Evolutionary conservation across 2,113 vertebrate genomes (phyloP).

Genomic region (Campylomormyrus numenius): DNA sequence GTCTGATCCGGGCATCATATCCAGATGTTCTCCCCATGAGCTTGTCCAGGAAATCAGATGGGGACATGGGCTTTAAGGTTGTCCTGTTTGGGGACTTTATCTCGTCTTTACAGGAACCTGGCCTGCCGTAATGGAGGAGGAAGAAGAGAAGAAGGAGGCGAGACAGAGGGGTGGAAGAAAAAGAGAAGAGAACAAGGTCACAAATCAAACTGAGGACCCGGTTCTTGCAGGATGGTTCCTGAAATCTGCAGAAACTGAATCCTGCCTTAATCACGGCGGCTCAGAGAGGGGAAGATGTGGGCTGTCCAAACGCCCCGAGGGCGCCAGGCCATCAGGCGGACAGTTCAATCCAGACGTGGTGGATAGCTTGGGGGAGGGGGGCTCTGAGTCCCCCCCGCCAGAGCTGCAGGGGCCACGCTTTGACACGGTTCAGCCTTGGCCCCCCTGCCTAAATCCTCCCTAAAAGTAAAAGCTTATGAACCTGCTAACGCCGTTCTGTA

Average conservation of each 20-base stretch:
- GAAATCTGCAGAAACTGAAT: background rate
- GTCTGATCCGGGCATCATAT: conserved; percentile 86
- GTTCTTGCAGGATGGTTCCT: background rate
- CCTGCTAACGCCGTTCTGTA: background rate
- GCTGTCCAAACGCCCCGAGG: conserved; percentile 27
- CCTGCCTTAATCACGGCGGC: background rate
- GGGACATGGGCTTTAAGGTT: conserved; percentile 67
- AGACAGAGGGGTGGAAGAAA: conserved; percentile 21
- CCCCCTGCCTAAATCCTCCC: conserved; percentile 26
- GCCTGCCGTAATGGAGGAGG: conserved; percentile 52
- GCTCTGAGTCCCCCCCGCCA: conserved; percentile 43
- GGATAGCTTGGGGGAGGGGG: conserved; percentile 39
- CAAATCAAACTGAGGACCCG: conserved; percentile 3
- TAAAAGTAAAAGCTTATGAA: background rate
- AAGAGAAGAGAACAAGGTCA: conserved; percentile 25
- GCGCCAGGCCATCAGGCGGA: conserved; percentile 48
- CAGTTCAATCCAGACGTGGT: conserved; percentile 54
- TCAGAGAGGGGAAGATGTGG: conserved; percentile 30
- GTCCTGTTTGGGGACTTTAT: conserved; percentile 64
- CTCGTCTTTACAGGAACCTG: conserved; percentile 79
- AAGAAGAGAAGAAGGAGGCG: background rate
- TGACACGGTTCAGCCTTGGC: conserved; percentile 17
- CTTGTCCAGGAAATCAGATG: conserved; percentile 93
- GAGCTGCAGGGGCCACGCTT: conserved; percentile 23
- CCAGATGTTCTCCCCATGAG: conserved; percentile 88